Base-by-base conservation (phyloP, 1,140 invertebrate species). In the Nasonia longicornis region DNA sequence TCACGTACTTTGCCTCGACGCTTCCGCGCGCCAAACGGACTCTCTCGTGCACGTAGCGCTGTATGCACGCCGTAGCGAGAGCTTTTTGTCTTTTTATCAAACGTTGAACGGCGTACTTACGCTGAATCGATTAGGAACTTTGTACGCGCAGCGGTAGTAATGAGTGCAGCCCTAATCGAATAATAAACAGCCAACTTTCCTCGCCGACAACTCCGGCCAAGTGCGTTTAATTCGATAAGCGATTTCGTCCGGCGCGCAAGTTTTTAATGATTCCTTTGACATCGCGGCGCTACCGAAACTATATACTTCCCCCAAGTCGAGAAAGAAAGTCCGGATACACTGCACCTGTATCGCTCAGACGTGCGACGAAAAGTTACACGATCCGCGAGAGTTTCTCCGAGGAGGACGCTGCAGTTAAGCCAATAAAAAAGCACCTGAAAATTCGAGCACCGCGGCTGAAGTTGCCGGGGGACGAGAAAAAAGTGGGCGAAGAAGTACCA, bases 381-480 rank as follows among this genome's bases (percentile, higher is more conserved):
- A 22, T 20, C 8, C 2, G 3, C 10, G 20, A n/a, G 22, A 66
- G 22, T 66, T 66, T 66, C 16, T 66, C 16, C 8, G 8, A n/a
- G n/a, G 45, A 48, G 48, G 16, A 66, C 26, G 64, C 10, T 22
- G 48, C 48, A 29, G 22, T 67, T 29, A 67, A 29, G 66, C 26
- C 66, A 31, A 67, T 67, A 14, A 26, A 67, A 67, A 67, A 67
- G 66, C 66, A 31, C 29, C 66, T 67, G 26, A 16, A 67, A 67
- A 67, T 31, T 29, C 12, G 22, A 31, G 29, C 10, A 16, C 16
- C 52, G 66, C 22, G 14, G 66, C 8, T 31, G 31, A 67, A 29
- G 66, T 67, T 67, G 26, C 26, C 26, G 22, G 16, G 20, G 14
- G 26, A 67, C 26, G 16, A 26, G 20, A 58, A 58, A 20, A n/a